Evolutionary conservation across 2,113 vertebrate species (phyloP), one percentile per base, ranked within the genome.

Genomic region (Dasyurus viverrinus): DNA sequence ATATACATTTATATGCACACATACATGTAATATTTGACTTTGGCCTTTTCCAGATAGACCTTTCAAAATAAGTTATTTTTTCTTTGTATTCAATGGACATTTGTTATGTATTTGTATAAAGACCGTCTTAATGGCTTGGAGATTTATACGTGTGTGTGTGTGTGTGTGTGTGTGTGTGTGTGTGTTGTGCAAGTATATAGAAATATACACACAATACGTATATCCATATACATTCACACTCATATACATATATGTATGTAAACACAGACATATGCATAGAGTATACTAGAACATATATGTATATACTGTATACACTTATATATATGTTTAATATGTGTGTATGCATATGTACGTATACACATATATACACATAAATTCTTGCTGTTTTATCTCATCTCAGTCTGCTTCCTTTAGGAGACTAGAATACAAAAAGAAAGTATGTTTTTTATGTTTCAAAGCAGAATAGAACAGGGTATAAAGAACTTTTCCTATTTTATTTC

Each of bases 401-500:
- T 84, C 54, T n/a, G 22, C 42, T 57, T 96, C 95, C 91, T 47
- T 89, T 91, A 89, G 96, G 57, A 97, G 97, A 97, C 48, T 93
- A 95, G 94, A 97, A 97, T 96, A 94, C 60, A 92, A 8, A 24
- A n/a, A 42, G 8, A 42, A 84, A 84, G 16, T 54, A 84, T 91
- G 3, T 89, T 95, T 93, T 96, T 95, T 92, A 95, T 46, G 42
- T 47, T 50, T 90, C 22, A 42, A 42, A 84, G 19, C 68, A 94
- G 89, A 96, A 92, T 92, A 97, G 94, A 96, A 97, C 91, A 97
- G 93, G 96, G 76, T 96, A 92, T 1, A 23, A 1, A 95, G 60
- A 5, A 57, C 54, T 97, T 97, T 96, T 94, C 92, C 92, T 97
- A 97, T 93, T 89, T 27, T 36, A 24, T 93, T 93, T 98, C 92